Base-by-base conservation (phyloP, 2,113 vertebrate genomes). In the Rhombomys opimus region DNA sequence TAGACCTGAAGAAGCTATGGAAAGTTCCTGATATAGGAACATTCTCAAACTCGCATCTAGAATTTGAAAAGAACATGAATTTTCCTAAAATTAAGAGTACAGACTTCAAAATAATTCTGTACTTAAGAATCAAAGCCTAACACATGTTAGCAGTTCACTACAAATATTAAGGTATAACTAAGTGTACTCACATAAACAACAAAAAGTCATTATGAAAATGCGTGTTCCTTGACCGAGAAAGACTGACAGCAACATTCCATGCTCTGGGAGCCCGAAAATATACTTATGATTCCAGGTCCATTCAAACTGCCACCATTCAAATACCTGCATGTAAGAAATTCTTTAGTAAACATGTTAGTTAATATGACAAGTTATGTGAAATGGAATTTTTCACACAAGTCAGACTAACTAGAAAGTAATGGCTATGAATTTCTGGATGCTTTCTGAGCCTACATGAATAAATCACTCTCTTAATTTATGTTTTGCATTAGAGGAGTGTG, bases 161-260 rank as follows among this genome's bases (percentile, higher is more conserved):
- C n/a, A 85, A 61, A 52, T 85, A 17, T 76, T 65, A 92, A 68
- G 59, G 41, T 92, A 54, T 87, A 90, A 77, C 17, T 86, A 23
- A 81, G 32, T 25, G 8, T 91, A 97, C 99, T 99, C 98, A 99
- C 99, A 99, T 78, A 99, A 99, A 30, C 99, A 99, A 98, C 99
- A 99, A 98, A 99, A 99, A 0, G 98, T 99, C 99, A 99, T 99
- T 96, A 99, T 99, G 98, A 99, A 99, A 98, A 99, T 99, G 97
- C 99, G 99, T 0, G 98, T 99, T 98, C 99, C 99, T 98, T 99
- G 99, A 89, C 99, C 99, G 11, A 99, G 97, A 96, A 99, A 99
- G 92, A 99, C 99, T 52, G 99, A 99, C 17, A 99, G 97, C 93
- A 99, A 84, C 99, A 99, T 99, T 90, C 99, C 99, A 85, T 98